phyloP scores from a whole-genome alignment of 64 coral and sea anemone genomes.

The Pocillopora damicornis region DNA sequence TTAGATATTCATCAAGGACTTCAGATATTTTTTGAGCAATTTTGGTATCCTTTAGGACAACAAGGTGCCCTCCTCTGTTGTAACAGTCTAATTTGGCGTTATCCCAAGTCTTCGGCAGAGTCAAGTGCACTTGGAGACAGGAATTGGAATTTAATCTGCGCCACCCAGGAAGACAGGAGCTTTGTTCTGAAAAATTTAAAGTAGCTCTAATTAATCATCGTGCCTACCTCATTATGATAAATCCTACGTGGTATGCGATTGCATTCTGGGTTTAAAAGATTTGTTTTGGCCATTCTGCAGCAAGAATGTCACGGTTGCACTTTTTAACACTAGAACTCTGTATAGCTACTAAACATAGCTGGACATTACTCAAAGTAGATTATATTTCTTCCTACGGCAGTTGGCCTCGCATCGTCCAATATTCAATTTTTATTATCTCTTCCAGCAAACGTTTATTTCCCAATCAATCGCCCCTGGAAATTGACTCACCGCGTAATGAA shows the following conservation, averaged over 20 bases:
- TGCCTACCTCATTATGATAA: background rate
- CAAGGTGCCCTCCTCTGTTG: constrained; percentile 13
- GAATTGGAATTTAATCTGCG: background rate
- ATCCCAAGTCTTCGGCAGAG: background rate
- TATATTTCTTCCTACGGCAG: too few species aligned
- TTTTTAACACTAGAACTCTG: too few species aligned
- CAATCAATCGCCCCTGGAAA: background rate
- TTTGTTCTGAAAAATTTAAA: background rate
- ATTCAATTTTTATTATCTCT: too few species aligned
- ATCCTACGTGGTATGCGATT: too few species aligned
- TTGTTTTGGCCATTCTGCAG: too few species aligned
- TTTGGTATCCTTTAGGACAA: background rate
- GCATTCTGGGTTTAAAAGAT: too few species aligned
- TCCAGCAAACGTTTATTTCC: too few species aligned
- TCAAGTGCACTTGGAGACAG: constrained; percentile 14
- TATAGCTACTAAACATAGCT: too few species aligned
- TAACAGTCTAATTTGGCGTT: constrained; percentile 5
- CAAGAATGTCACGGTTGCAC: too few species aligned
- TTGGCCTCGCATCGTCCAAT: too few species aligned
- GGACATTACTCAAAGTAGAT: too few species aligned
- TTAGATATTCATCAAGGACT: background rate
- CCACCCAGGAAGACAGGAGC: constrained; percentile 44
- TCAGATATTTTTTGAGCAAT: background rate
- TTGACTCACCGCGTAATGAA: constrained; percentile 16
- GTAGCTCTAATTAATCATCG: background rate